Conservation (phyloP, 2,113 vertebrate species). For the Hiodon alosoides region DNA sequence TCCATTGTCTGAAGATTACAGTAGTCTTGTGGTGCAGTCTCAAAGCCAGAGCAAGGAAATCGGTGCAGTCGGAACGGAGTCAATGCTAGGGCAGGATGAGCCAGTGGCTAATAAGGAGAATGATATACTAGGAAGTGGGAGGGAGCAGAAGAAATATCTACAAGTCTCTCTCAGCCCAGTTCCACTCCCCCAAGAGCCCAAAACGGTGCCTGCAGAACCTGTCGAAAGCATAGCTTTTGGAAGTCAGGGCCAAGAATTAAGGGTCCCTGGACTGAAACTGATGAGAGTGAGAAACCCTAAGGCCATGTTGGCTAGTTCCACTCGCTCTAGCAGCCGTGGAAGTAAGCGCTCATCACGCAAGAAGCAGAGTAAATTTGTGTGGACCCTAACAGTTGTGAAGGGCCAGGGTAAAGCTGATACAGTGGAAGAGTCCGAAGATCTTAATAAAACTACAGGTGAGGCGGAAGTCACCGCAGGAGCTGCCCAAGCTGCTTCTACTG, state of each 20-base stretch:
- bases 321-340: constrained; percentile 4
- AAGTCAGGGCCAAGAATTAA: constrained; percentile 39
- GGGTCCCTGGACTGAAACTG: constrained; percentile 60
- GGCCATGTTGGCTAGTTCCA: constrained; percentile 16
- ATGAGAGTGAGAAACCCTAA: constrained; percentile 61
- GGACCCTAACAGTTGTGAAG: constrained; percentile 61
- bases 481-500: constrained; percentile 27
- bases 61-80: constrained; percentile 28
- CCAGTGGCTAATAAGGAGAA: constrained; percentile 37
- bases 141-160: constrained; percentile 46
- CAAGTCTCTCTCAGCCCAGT: constrained; percentile 35
- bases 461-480: constrained; percentile 33
- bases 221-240: constrained; percentile 32
- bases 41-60: constrained; percentile 40
- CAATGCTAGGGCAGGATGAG: constrained; percentile 45
- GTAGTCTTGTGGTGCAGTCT: constrained; percentile 32
- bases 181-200: constrained; percentile 32
- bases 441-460: constrained; percentile 34
- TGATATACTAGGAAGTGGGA: constrained; percentile 51
- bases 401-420: constrained; percentile 32
- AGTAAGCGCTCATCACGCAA: constrained; percentile 51
- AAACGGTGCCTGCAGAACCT: constrained; percentile 32
- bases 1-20: constrained; percentile 31
- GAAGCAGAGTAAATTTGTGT: constrained; percentile 63
- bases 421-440: constrained; percentile 24